Base-by-base conservation (phyloP, 2,113 vertebrate genomes). In the Lasiurus borealis region DNA sequence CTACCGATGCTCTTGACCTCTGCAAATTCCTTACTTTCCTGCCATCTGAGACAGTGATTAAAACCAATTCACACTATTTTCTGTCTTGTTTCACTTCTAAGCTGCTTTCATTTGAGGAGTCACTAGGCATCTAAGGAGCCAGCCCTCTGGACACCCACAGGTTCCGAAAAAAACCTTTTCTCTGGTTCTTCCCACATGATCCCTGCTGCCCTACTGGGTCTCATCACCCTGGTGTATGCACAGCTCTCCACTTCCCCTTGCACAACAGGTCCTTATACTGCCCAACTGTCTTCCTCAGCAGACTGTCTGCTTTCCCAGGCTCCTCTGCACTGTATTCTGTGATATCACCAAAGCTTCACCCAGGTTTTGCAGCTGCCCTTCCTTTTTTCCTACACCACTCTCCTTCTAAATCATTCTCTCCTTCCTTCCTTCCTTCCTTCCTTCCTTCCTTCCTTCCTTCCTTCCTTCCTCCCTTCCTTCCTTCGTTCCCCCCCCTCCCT, bases 61-160 rank as follows among this genome's bases (percentile, higher is more conserved):
- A 85, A 78, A 82, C 1, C 9, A 9, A 59, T 52, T 75, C 78
- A 88, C 88, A 40, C 81, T 86, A 78, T 86, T 34, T 87, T 75
- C 78, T 77, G 13, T 86, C 44, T 78, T 15, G 54, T 64, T 69
- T 21, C 16, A 23, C 12, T 69, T 75, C 71, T 73, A 82, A 66
- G 29, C 15, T 68, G 19, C 62, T 93, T 69, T 10, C 16, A 71
- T 62, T 34, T 50, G 48, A 92, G 77, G 59, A 68, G 1, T 66
- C 78, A 27, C 21, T 34, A 66, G 11, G 21, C 14, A 34, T 57
- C 14, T 69, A 19, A 46, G 64, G 29, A 18, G 44, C 29, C 1
- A 5, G 4, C 5, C 19, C 29, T 6, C 31, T 44, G 48, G 21
- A 46, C 14, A 1, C 0, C 3, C 12, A 13, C 6, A 2, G 36